These are phyloP conservation scores for Drosophila greeni DNA, from an alignment of 2,888 invertebrate genomes.

Conservation along the genomic window DNA sequence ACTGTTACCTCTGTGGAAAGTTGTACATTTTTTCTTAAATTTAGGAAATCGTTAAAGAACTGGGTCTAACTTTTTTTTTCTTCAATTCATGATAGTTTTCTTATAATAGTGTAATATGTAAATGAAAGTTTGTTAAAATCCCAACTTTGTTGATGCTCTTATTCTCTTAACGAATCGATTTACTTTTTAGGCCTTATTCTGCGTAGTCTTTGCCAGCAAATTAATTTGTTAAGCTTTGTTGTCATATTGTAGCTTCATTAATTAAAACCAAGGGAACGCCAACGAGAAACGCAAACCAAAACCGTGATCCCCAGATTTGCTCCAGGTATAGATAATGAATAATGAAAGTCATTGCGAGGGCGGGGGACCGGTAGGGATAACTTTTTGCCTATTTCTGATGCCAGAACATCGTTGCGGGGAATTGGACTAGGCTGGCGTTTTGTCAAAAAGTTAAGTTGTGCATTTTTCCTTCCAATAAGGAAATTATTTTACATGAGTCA, in stretches of 20 bases:
- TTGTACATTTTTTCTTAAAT: no score
- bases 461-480: conserved; percentile 55
- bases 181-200: neutral
- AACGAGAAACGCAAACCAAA: conserved; percentile 31
- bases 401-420: neutral
- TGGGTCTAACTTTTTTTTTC: neutral
- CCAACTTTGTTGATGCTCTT: neutral
- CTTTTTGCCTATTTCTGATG: conserved; percentile 6
- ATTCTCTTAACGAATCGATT: neutral
- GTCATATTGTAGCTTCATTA: conserved; percentile 66
- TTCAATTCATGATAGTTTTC: neutral
- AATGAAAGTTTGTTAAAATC: neutral
- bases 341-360: conserved; percentile 49
- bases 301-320: conserved; percentile 55
- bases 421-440: conserved; percentile 35
- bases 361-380: conserved; percentile 11
- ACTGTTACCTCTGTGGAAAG: no score
- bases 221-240: conserved; percentile 65
- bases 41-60: no score
- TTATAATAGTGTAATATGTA: neutral
- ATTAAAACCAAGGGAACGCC: conserved; percentile 52
- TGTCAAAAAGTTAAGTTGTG: conserved; percentile 65
- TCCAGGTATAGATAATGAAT: conserved; percentile 58
- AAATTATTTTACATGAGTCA: conserved; percentile 69
- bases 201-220: conserved; percentile 45